Base-by-base conservation (phyloP, 2,888 invertebrate genomes). In the Lasioglossum figueresi region DNA sequence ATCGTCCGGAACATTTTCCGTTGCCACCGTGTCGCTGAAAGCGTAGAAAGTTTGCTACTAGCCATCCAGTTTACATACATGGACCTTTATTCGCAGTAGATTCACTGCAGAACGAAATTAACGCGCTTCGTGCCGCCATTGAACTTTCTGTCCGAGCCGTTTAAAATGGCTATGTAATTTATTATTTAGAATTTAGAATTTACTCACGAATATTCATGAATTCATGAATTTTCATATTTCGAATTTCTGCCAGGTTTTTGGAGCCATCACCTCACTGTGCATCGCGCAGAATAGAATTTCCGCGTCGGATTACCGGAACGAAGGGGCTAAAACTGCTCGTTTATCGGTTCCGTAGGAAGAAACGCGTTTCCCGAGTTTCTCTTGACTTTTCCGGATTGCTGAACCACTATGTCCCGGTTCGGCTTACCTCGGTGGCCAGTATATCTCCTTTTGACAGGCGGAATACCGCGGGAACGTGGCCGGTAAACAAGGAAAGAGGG, bases 361-460 rank as follows among this genome's bases (percentile, higher is more conserved):
- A 63, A 63, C 59, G 59, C 59, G 27, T 31, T 27, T 31, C 31
- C 59, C 27, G 59, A 63, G 59, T 63, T 63, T 63, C 59, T 63
- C 59, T 63, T 16, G 59, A 31, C 31, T 63, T 63, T 63, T 31
- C 27, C 27, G 59, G 59, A 31, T 16, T 63, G 27, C 59, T 63
- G 59, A 63, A 63, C 59, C 31, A 31, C 66, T 37, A 23, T 66
- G 34, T 34, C 66, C 34, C 66, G 66, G 66, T 34, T 66, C 34
- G 66, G 66, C 66, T 66, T 66, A 66, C 66, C 66, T 34, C 79
- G 83, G 87, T 77, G 85, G 82, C 85, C 92, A 83, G 85, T 93
- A 93, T 92, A 93, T 93, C 91, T 92, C 90, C 85, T 92, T 93
- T 92, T 92, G 93, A 93, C 93, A 93, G 92, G 91, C 88, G 83